Evolutionary conservation across 1,140 invertebrate species (phyloP).

Genomic region (Heterodera carotae): DNA sequence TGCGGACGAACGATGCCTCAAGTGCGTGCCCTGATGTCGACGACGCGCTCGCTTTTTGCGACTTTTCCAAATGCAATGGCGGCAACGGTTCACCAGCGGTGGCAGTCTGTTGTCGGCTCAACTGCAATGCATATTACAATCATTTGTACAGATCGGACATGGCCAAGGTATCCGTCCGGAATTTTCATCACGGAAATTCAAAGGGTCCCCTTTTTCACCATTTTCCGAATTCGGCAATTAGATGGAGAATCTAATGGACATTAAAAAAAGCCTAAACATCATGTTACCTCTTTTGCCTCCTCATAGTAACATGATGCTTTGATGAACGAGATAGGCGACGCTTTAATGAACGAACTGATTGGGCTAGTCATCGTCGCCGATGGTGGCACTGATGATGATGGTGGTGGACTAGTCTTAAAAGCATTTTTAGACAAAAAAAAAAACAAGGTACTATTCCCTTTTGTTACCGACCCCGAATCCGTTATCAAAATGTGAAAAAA

Average conservation of each 20-base stretch:
- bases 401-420: no score
- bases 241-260: no score
- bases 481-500: not conserved
- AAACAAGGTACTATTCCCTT: no score
- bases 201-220: no score
- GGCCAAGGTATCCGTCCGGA: no score
- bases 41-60: constrained; percentile 8
- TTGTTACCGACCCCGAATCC: no score
- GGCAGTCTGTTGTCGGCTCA: not conserved
- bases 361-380: no score
- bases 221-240: no score
- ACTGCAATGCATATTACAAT: not conserved
- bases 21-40: not conserved
- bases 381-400: not conserved
- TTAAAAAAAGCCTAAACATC: not conserved
- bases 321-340: not conserved
- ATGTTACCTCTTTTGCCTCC: not conserved
- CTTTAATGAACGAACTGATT: not conserved
- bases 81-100: not conserved
- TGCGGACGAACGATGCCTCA: constrained; percentile 10
- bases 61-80: constrained; percentile 15
- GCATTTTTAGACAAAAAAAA: no score
- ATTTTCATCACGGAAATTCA: no score
- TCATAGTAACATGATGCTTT: not conserved
- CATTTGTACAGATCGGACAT: no score